Evolutionary conservation across 1,140 invertebrate species (phyloP), one percentile per base, ranked within the genome.

Genomic region (Trinorchestia longiramus): DNA sequence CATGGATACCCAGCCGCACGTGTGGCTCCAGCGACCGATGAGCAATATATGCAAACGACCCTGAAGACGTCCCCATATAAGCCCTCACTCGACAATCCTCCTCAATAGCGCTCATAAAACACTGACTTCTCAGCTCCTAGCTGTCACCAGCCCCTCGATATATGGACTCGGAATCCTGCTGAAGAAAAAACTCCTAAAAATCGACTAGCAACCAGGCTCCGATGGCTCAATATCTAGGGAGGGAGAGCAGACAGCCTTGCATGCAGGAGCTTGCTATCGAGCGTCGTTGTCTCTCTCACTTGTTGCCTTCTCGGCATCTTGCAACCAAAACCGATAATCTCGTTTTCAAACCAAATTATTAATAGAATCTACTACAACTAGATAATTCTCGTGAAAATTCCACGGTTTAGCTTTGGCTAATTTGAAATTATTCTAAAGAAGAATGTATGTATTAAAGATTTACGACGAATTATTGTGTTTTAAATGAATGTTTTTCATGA

Each of bases 61-160:
- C 43, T 11, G 44, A 94, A 53, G 47, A 53, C 47, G 47, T 53
- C 47, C 47, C 47, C 47, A 53, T 53, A 19, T 53, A 53, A 47
- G 92, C 92, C 41, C 43, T 94, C 44, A 43, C 92, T 94, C 92
- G 92, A 23, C 92, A 94, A 47, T 94, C 92, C 92, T 94, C 92
- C 92, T 40, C 92, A 94, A 94, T 94, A 94, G 43, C 92, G 92
- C 92, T 94, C 92, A 94, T 94, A 94, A 94, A 94, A 94, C 92
- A 94, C 92, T 94, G 92, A 94, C 92, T 94, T 94, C 92, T 94
- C 41, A 94, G 92, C 92, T 43, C 92, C 92, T 94, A 43, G 43
- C 92, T 94, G 92, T 94, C 92, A 94, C 92, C 44, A 47, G 92
- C 43, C 44, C 92, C 92, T 94, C 88, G 92, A 94, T 47, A 47